Evolutionary conservation across 2,888 invertebrate genomes (phyloP), one percentile per base, ranked within the genome.

Genomic region (Caenorhabditis plicata): DNA sequence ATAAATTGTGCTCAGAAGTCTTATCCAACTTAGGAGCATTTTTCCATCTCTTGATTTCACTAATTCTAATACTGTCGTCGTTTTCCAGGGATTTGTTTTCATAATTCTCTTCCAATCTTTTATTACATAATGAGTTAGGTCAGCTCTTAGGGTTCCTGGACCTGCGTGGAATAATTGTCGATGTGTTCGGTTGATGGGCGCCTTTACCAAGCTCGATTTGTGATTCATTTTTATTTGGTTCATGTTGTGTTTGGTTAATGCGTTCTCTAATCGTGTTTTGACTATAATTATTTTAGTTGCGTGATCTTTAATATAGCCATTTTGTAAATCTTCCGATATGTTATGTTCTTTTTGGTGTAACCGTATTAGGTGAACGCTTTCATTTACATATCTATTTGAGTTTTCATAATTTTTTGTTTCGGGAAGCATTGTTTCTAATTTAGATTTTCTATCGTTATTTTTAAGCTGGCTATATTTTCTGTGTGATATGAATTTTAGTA

Each of bases 21-120:
- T n/a, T n/a, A n/a, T n/a, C n/a, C n/a, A n/a, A n/a, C n/a, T n/a
- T n/a, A n/a, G n/a, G n/a, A n/a, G n/a, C n/a, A n/a, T n/a, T n/a
- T n/a, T n/a, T n/a, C n/a, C n/a, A n/a, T n/a, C n/a, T n/a, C n/a
- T n/a, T n/a, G n/a, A n/a, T n/a, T n/a, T n/a, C n/a, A n/a, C n/a
- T n/a, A 42, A 7, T 42, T 42, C 42, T 29, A 17, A 17, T 5
- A 42, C 19, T 42, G 11, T 42, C 11, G 17, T 31, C 20, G 29
- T 17, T 32, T n/a, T 42, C 43, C 43, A 43, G n/a, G 29, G n/a
- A 19, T 43, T 9, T 43, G 20, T 43, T 26, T 45, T 52, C 0
- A 52, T 32, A 4, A 3, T n/a, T 19, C 4, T 7, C 45, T 26
- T 44, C 40, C 29, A 33, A 0, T 11, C 19, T 7, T n/a, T 25